These are phyloP conservation scores for Cephus pygmeus DNA, from an alignment of 2,888 invertebrate species.

Conservation along the genomic window DNA sequence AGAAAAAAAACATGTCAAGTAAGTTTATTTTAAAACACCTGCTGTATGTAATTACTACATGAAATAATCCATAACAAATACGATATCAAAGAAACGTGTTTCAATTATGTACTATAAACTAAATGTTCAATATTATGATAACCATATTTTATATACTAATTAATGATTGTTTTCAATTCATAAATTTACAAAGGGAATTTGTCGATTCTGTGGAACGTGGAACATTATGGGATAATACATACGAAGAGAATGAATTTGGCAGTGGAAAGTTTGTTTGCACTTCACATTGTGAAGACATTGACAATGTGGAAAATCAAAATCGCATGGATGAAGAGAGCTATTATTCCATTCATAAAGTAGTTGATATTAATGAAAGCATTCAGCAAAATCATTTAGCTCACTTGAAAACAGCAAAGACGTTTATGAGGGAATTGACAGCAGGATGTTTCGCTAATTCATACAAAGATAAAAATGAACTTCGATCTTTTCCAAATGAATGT, in stretches of 20 bases:
- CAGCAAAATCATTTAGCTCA: slow-evolving; percentile 5
- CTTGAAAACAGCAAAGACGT: neutral
- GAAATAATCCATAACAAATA: no score
- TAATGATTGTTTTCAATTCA: slow-evolving; percentile 13
- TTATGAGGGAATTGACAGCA: neutral
- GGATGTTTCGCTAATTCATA: neutral
- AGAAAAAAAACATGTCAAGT: slow-evolving; percentile 59
- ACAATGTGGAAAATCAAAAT: neutral
- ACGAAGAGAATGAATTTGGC: slow-evolving; percentile 55
- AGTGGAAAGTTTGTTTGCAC: slow-evolving; percentile 6
- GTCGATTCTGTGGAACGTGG: slow-evolving; percentile 54
- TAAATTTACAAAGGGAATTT: slow-evolving; percentile 47
- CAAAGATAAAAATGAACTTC: neutral
- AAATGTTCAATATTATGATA: neutral
- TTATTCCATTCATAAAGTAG: neutral
- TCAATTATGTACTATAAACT: neutral
- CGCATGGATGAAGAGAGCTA: neutral
- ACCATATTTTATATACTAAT: slow-evolving; percentile 1
- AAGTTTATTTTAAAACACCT: slow-evolving; percentile 20
- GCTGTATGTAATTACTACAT: neutral
- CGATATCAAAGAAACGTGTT: neutral
- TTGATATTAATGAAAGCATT: slow-evolving; percentile 16
- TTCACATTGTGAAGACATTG: neutral
- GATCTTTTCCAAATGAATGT: neutral
- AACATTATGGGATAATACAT: slow-evolving; percentile 56